phyloP scores from a whole-genome alignment of 1,140 invertebrate genomes.

The Thrips palmi region DNA sequence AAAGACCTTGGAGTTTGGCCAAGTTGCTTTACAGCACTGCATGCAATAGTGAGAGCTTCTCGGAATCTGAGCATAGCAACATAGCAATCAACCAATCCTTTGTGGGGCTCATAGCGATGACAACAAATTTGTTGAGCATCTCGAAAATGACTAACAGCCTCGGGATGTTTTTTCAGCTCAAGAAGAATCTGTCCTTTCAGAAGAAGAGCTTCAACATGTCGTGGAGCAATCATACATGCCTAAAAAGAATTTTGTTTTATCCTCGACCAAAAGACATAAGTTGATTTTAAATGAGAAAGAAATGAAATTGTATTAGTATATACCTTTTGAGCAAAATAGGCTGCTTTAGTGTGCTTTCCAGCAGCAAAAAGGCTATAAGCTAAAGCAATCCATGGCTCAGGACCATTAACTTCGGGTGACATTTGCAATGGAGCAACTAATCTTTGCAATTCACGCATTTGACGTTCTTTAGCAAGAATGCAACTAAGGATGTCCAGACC shows the following conservation, averaged over 20 bases:
- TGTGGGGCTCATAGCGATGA: constrained; percentile 32
- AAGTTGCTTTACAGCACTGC: constrained; percentile 45
- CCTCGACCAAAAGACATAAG: constrained; percentile 18
- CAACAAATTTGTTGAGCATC: constrained; percentile 36
- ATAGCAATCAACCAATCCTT: constrained; percentile 53
- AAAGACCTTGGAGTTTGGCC: constrained; percentile 46
- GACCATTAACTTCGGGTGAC: constrained; percentile 22
- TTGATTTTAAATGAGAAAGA: constrained; percentile 10
- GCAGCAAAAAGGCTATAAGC: constrained; percentile 13
- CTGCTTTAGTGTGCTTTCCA: constrained; percentile 12
- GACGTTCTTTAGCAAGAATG: constrained; percentile 27
- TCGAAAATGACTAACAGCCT: constrained; percentile 48
- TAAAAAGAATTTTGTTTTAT: constrained; percentile 21
- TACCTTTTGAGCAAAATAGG: constrained; percentile 27
- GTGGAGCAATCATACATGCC: constrained; percentile 27
- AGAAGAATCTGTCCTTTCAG: constrained; percentile 48
- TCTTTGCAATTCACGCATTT: constrained; percentile 27
- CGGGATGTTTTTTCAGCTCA: constrained; percentile 49
- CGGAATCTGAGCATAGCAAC: constrained; percentile 39
- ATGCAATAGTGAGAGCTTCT: constrained; percentile 49
- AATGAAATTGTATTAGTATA: constrained; percentile 8
- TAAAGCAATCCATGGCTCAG: constrained; percentile 12
- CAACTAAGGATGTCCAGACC: constrained; percentile 28
- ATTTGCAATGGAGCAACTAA: constrained; percentile 24
- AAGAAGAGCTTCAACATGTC: constrained; percentile 47